Conservation (phyloP, 2,888 invertebrate species). For the Lamellibrachia satsuma region DNA sequence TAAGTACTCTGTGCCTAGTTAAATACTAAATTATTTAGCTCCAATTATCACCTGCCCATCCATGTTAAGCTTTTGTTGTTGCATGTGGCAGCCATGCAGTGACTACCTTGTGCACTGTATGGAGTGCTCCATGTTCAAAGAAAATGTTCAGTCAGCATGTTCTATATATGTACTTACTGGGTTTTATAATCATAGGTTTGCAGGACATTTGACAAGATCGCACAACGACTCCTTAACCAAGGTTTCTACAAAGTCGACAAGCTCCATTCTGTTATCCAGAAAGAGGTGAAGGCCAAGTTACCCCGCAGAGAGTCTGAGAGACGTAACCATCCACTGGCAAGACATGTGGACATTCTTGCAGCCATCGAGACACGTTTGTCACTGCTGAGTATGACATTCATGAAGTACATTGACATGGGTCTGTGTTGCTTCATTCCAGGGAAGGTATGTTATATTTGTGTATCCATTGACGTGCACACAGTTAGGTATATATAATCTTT, state of each 20-base stretch:
- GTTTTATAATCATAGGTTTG: slow-evolving; percentile 75
- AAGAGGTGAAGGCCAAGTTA: slow-evolving; percentile 81
- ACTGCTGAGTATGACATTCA: slow-evolving; percentile 91
- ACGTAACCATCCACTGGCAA: slow-evolving; percentile 82
- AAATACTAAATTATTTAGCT: too few species aligned
- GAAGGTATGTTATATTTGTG: slow-evolving; percentile 72
- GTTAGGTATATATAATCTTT: too few species aligned
- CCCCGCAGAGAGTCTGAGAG: slow-evolving; percentile 90
- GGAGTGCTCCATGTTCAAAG: not conserved
- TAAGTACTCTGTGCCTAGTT: too few species aligned
- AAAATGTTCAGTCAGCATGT: not conserved
- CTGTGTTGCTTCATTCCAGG: slow-evolving; percentile 93
- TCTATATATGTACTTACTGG: too few species aligned
- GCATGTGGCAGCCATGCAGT: too few species aligned
- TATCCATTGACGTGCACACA: not conserved
- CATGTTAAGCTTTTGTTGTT: too few species aligned
- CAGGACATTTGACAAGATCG: slow-evolving; percentile 78
- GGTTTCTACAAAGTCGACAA: slow-evolving; percentile 85
- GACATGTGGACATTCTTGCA: slow-evolving; percentile 89
- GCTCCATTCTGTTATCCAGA: slow-evolving; percentile 78
- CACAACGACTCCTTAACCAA: slow-evolving; percentile 80
- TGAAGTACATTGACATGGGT: slow-evolving; percentile 84
- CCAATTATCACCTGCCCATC: too few species aligned
- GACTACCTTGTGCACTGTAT: too few species aligned
- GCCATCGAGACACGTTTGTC: slow-evolving; percentile 91